Evolutionary conservation across 2,113 vertebrate species (phyloP).

Genomic region (Chinchilla lanigera): DNA sequence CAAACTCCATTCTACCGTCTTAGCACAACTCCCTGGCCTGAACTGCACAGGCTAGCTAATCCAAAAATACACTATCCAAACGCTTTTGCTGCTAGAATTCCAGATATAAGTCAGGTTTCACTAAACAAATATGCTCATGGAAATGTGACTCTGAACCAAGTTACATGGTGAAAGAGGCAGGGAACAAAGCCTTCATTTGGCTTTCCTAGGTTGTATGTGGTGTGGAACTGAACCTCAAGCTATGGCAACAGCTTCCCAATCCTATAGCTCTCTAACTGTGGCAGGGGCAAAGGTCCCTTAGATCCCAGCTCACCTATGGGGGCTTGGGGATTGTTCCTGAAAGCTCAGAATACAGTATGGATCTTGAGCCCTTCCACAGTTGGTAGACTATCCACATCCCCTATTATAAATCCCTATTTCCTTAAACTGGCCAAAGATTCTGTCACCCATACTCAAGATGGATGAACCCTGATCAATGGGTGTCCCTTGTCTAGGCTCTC

Average conservation of each 20-base stretch:
- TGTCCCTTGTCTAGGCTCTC: not conserved
- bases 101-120: not conserved
- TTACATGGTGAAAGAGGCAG: not conserved
- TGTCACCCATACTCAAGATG: not conserved
- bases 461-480: not conserved
- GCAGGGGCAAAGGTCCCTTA: not conserved
- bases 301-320: not conserved
- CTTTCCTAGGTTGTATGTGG: not conserved
- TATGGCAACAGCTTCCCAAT: not conserved
- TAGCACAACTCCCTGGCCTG: not conserved
- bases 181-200: not conserved
- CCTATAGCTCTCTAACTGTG: not conserved
- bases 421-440: not conserved
- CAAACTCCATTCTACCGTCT: not conserved
- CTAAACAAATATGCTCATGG: not conserved
- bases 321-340: not conserved
- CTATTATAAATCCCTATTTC: not conserved
- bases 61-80: not conserved
- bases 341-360: not conserved
- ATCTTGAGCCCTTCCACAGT: constrained; percentile 4
- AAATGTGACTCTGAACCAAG: constrained; percentile 13
- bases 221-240: not conserved
- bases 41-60: not conserved
- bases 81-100: constrained; percentile 7
- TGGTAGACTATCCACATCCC: not conserved